Evolutionary conservation across 1,140 invertebrate species (phyloP).

Genomic region (Chlorops oryzae): DNA sequence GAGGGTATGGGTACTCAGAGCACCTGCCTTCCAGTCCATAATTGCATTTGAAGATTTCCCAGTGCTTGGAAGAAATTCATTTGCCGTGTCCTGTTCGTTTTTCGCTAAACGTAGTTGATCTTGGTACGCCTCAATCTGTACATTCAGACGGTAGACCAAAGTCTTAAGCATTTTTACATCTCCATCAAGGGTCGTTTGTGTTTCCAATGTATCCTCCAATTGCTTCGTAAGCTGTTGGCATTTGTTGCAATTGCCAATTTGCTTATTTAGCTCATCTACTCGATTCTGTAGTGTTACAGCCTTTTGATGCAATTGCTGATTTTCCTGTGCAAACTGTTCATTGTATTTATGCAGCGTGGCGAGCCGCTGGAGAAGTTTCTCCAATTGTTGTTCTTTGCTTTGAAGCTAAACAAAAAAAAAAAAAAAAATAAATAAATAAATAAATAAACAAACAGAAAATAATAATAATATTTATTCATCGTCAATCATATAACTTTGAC

Average conservation of each 20-base stretch:
- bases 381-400: conserved; percentile 44
- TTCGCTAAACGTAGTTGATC: conserved; percentile 50
- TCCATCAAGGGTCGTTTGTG: conserved; percentile 53
- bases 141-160: conserved; percentile 60
- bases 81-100: neutral
- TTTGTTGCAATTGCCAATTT: conserved; percentile 35
- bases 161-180: conserved; percentile 62
- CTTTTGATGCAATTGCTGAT: conserved; percentile 30
- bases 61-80: neutral
- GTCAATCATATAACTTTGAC: neutral
- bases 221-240: conserved; percentile 41
- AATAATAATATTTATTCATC: neutral
- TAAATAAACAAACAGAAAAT: neutral
- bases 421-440: neutral
- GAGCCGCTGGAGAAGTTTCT: conserved; percentile 36
- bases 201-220: conserved; percentile 41
- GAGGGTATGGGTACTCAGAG: conserved; percentile 46
- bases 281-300: conserved; percentile 25
- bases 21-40: conserved; percentile 12
- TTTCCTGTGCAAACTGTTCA: conserved; percentile 40
- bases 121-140: conserved; percentile 62
- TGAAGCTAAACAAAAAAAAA: conserved; percentile 25
- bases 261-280: conserved; percentile 14
- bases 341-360: conserved; percentile 39
- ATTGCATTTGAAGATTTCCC: neutral